Conservation (phyloP, 2,888 invertebrate species). For the Oxyscelio sp. region DNA sequence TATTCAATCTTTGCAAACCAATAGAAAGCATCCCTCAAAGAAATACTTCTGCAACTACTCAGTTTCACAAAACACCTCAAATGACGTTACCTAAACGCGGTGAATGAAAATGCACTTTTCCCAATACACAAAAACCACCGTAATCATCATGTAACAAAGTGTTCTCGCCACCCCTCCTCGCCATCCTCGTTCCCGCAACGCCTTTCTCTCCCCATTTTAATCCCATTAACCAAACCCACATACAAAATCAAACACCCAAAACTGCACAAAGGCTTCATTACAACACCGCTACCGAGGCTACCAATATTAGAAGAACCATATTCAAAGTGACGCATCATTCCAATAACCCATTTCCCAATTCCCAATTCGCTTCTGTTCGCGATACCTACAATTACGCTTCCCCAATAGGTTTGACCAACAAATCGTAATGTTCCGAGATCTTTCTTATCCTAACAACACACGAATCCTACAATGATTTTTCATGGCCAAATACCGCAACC, state of each 20-base stretch:
- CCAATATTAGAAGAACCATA: conserved; percentile 21
- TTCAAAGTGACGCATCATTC: conserved; percentile 29
- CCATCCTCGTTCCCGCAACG: background rate
- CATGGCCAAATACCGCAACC: background rate
- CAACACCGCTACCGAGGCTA: background rate
- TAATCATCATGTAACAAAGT: conserved; percentile 19
- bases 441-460: conserved; percentile 7
- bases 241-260: conserved; percentile 18
- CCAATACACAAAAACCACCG: conserved; percentile 11
- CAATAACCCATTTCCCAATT: conserved; percentile 25
- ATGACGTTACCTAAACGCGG: too few species aligned
- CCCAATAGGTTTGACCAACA: conserved; percentile 18
- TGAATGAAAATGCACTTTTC: too few species aligned
- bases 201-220: conserved; percentile 24
- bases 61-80: too few species aligned
- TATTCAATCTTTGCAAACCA: too few species aligned
- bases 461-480: conserved; percentile 45
- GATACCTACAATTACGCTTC: conserved; percentile 22
- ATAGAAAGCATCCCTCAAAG: too few species aligned
- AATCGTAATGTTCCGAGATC: conserved; percentile 26
- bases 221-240: conserved; percentile 36
- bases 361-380: background rate
- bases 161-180: conserved; percentile 2
- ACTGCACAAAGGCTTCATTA: conserved; percentile 28
- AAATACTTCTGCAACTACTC: too few species aligned